These are phyloP conservation scores for Mizuhopecten yessoensis DNA, from an alignment of 1,140 invertebrate species.

Conservation along the genomic window DNA sequence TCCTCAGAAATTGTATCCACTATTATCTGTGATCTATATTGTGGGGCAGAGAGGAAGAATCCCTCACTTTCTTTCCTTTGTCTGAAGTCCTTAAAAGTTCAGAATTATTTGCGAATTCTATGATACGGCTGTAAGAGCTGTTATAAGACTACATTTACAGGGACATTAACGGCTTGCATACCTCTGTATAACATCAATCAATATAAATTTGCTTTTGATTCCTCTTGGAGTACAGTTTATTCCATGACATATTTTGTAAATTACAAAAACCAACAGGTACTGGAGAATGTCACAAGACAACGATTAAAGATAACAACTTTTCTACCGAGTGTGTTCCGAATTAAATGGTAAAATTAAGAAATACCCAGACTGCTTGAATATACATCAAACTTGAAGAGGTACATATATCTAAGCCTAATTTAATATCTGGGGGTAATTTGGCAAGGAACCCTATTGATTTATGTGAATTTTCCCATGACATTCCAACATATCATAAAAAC, in stretches of 20 bases:
- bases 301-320: not conserved
- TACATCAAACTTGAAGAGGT: not conserved
- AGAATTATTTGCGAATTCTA: no score
- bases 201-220: not conserved
- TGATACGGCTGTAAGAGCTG: no score
- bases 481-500: not conserved
- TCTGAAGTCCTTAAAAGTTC: no score
- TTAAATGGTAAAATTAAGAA: not conserved
- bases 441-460: not conserved
- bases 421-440: not conserved
- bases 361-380: not conserved
- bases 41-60: no score
- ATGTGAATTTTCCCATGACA: not conserved
- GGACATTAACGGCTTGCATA: no score
- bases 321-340: not conserved
- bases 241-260: not conserved
- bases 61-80: no score
- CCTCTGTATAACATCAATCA: not conserved
- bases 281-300: not conserved
- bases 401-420: not conserved
- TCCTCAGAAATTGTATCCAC: no score
- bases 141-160: no score
- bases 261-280: not conserved
- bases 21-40: no score
- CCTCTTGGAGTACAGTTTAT: not conserved